These are phyloP conservation scores for Trichonephila inaurata DNA, from an alignment of 1,140 invertebrate species.

Conservation along the genomic window DNA sequence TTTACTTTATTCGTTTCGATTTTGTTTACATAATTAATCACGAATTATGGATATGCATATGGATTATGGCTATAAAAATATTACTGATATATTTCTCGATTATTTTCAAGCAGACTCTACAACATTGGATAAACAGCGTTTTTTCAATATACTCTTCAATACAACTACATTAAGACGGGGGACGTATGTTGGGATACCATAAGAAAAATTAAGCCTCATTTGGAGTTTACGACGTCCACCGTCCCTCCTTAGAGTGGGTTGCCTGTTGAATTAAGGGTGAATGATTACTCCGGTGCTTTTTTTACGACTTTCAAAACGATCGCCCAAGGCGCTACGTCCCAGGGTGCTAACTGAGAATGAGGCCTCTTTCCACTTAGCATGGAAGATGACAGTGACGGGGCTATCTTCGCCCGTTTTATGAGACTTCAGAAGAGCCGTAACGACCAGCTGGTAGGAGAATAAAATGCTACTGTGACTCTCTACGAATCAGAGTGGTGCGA, in stretches of 20 bases:
- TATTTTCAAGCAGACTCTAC: too few relatives aligned
- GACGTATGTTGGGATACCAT: not conserved
- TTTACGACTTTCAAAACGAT: constrained; percentile 71
- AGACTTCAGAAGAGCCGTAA: constrained; percentile 31
- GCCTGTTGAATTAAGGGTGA: constrained; percentile 67
- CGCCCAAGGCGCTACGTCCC: not conserved
- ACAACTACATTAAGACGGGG: not conserved
- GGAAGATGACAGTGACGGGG: constrained; percentile 21
- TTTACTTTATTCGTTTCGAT: too few relatives aligned
- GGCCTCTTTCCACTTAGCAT: constrained; percentile 36
- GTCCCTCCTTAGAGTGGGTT: not conserved
- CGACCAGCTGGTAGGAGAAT: constrained; percentile 52
- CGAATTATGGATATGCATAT: too few relatives aligned
- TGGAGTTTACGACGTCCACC: constrained; percentile 16
- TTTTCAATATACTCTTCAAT: not conserved
- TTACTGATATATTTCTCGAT: too few relatives aligned
- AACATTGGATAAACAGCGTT: not conserved
- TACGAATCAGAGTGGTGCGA: not conserved
- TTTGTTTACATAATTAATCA: too few relatives aligned
- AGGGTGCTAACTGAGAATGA: not conserved
- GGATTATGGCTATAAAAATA: too few relatives aligned
- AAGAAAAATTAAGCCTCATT: constrained; percentile 8
- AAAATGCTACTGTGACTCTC: not conserved
- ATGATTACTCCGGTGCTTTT: constrained; percentile 62
- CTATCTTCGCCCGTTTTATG: constrained; percentile 52